These are phyloP conservation scores for Aptenodytes patagonicus DNA, from an alignment of 2,113 vertebrate genomes.

Conservation along the genomic window DNA sequence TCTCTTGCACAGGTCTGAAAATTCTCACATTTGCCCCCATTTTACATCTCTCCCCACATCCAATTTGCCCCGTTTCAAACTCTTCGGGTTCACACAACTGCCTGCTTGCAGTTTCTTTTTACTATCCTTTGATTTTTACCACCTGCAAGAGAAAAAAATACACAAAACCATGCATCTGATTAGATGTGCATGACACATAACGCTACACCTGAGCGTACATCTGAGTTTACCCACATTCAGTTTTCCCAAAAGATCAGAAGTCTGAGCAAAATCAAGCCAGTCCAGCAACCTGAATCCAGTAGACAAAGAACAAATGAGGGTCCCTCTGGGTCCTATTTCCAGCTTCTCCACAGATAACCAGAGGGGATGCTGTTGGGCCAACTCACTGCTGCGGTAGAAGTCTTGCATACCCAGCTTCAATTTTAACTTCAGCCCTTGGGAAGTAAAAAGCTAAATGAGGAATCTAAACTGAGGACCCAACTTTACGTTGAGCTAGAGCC, in stretches of 20 bases:
- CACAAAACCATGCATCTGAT: background rate
- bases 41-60: background rate
- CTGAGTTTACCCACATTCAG: background rate
- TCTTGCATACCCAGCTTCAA: background rate
- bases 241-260: background rate
- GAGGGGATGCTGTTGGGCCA: background rate
- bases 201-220: background rate
- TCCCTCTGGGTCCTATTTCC: background rate
- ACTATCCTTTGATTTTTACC: background rate
- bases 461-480: background rate
- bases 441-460: background rate
- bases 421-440: background rate
- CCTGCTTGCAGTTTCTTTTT: background rate
- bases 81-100: background rate
- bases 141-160: background rate
- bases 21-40: constrained; percentile 20
- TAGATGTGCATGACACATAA: background rate
- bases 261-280: background rate
- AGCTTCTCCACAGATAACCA: background rate
- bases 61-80: background rate
- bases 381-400: background rate
- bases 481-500: background rate
- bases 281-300: background rate
- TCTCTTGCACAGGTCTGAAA: constrained; percentile 20
- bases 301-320: background rate